These are phyloP conservation scores for Lagodon rhomboides DNA, from an alignment of 2,797 vertebrate genomes.

Conservation along the genomic window DNA sequence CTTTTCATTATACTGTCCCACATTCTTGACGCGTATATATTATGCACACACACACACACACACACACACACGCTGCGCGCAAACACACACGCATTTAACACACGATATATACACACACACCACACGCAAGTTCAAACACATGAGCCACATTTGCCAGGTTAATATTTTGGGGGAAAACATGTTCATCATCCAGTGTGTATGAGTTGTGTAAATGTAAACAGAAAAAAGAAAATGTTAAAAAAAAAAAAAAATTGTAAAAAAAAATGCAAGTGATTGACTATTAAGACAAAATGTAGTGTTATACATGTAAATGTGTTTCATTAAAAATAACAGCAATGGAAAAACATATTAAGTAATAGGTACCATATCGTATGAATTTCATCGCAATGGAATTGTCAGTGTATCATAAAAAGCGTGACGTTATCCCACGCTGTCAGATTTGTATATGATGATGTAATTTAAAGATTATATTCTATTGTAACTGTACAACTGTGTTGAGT, in stretches of 20 bases:
- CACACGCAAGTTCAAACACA: slow-evolving; percentile 57
- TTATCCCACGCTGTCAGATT: slow-evolving; percentile 86
- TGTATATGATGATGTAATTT: slow-evolving; percentile 92
- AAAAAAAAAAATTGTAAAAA: slow-evolving; percentile 67
- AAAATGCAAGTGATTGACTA: slow-evolving; percentile 85
- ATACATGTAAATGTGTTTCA: slow-evolving; percentile 88
- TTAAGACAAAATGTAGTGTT: slow-evolving; percentile 87
- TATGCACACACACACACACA: slow-evolving; percentile 26
- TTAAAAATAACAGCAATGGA: slow-evolving; percentile 83
- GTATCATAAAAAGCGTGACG: slow-evolving; percentile 86
- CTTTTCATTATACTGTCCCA: slow-evolving; percentile 67
- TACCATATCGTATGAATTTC: slow-evolving; percentile 85
- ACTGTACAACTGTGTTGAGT: slow-evolving; percentile 90
- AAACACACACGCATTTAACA: slow-evolving; percentile 27
- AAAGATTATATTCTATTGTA: slow-evolving; percentile 90
- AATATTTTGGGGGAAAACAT: slow-evolving; percentile 75
- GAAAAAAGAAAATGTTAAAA: slow-evolving; percentile 61
- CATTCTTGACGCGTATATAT: slow-evolving; percentile 37
- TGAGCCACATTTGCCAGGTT: slow-evolving; percentile 67
- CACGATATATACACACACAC: slow-evolving; percentile 27
- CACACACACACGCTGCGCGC: slow-evolving; percentile 1
- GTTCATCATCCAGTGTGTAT: slow-evolving; percentile 86
- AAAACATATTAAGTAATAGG: slow-evolving; percentile 83
- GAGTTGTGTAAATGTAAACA: slow-evolving; percentile 87
- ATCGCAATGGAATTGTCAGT: slow-evolving; percentile 85